Evolutionary conservation across 2,888 invertebrate genomes (phyloP).

Genomic region (Dicycla oo): DNA sequence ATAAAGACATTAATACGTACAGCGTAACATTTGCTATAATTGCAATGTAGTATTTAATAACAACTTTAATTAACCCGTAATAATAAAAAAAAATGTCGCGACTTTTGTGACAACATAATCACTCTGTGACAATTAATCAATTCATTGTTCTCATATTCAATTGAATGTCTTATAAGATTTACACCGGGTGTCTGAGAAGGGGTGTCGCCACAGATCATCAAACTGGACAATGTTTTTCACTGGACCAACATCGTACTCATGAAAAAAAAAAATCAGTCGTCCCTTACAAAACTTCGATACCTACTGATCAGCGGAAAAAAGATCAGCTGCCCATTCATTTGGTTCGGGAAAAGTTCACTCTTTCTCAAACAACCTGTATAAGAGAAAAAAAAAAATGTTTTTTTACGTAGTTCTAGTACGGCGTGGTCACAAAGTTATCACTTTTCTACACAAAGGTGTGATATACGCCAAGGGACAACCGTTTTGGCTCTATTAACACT

Average conservation of each 20-base stretch:
- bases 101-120: slow-evolving; percentile 28
- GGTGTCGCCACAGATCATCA: no score
- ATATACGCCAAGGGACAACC: slow-evolving; percentile 13
- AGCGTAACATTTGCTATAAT: slow-evolving; percentile 6
- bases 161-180: not conserved
- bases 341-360: no score
- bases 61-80: not conserved
- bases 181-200: no score
- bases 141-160: slow-evolving; percentile 2
- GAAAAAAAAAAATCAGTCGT: no score
- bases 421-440: slow-evolving; percentile 26
- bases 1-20: not conserved
- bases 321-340: no score
- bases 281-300: no score
- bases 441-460: slow-evolving; percentile 33
- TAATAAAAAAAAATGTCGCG: not conserved
- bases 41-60: slow-evolving; percentile 5
- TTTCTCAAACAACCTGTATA: no score
- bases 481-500: slow-evolving; percentile 51
- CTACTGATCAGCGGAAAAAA: no score
- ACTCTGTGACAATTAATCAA: not conserved
- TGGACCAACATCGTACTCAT: no score
- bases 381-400: not conserved
- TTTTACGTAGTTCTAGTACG: not conserved
- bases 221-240: no score